Percentiles rank a stretch among this genome's conserved stretches.
Conservation (phyloP, 2,888 invertebrate species). For the Sarcophaga subvicina region DNA sequence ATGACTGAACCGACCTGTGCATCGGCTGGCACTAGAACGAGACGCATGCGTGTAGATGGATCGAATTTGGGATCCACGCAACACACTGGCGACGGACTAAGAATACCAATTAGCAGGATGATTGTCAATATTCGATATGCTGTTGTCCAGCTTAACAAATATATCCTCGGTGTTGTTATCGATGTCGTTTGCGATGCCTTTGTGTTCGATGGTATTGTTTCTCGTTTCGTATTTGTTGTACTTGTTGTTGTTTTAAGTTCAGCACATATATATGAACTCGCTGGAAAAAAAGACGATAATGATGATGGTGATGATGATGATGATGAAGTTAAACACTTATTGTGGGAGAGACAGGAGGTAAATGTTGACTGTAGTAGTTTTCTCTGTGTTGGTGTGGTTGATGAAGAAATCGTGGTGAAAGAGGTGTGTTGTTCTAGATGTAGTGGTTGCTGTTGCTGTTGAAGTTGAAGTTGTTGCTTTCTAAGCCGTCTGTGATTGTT, state of each 20-base stretch:
- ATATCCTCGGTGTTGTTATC: conserved; percentile 40
- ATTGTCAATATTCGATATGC: conserved; percentile 80
- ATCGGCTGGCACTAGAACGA: conserved; percentile 92
- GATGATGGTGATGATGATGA: background rate
- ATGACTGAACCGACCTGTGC: conserved; percentile 92
- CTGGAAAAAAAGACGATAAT: background rate
- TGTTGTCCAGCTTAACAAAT: conserved; percentile 75
- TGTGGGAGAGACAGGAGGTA: conserved; percentile 23
- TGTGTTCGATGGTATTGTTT: background rate
- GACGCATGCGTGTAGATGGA: conserved; percentile 90
- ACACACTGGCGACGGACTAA: conserved; percentile 77
- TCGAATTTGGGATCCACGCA: conserved; percentile 91
- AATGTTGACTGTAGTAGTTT: conserved; percentile 14
- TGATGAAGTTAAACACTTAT: conserved; percentile 5
- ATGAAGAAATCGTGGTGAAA: conserved; percentile 39
- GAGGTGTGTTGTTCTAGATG: conserved; percentile 62
- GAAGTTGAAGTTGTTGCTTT: conserved; percentile 35
- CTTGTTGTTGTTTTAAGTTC: background rate
- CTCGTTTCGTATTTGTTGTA: conserved; percentile 13
- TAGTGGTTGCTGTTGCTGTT: conserved; percentile 60
- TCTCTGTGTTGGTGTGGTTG: conserved; percentile 1
- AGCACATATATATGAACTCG: conserved; percentile 25
- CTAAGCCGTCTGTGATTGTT: conserved; percentile 29
- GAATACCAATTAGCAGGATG: conserved; percentile 79
- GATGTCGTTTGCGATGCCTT: background rate